phyloP scores from a whole-genome alignment of 2,888 invertebrate species.

The Phaonia tiefii region DNA sequence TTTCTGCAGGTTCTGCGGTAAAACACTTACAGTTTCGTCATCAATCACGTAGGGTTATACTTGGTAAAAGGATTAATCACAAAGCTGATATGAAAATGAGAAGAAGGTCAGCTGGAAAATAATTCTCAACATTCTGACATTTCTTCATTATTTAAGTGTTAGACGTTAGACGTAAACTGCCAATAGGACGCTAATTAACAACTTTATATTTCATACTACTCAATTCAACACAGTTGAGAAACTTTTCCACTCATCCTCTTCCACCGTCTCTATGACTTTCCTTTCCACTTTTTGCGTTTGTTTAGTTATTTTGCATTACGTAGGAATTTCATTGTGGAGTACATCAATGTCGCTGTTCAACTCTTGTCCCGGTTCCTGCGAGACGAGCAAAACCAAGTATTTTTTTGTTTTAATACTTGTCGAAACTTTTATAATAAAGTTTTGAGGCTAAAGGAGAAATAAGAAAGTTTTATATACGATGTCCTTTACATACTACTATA shows the following conservation, averaged over 20 bases:
- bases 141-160: slow-evolving; percentile 64
- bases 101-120: too few relatives aligned
- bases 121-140: slow-evolving; percentile 44
- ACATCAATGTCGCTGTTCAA: slow-evolving; percentile 27
- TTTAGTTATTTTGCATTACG: too few relatives aligned
- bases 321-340: slow-evolving; percentile 11
- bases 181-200: slow-evolving; percentile 66
- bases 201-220: slow-evolving; percentile 58
- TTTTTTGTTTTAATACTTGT: slow-evolving; percentile 50
- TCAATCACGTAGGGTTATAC: slow-evolving; percentile 8
- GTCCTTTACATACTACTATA: background rate
- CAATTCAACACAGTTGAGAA: slow-evolving; percentile 6
- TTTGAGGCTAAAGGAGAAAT: slow-evolving; percentile 49
- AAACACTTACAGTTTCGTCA: background rate
- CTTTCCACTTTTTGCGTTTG: slow-evolving; percentile 17
- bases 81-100: background rate
- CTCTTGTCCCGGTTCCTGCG: background rate
- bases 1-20: background rate
- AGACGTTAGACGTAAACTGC: slow-evolving; percentile 64
- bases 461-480: slow-evolving; percentile 48
- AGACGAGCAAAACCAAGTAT: background rate
- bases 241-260: background rate
- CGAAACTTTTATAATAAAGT: slow-evolving; percentile 63
- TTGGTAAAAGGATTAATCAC: background rate
- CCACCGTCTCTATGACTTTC: background rate